phyloP scores from a whole-genome alignment of 2,888 invertebrate species.

The Pheosia tremula region DNA sequence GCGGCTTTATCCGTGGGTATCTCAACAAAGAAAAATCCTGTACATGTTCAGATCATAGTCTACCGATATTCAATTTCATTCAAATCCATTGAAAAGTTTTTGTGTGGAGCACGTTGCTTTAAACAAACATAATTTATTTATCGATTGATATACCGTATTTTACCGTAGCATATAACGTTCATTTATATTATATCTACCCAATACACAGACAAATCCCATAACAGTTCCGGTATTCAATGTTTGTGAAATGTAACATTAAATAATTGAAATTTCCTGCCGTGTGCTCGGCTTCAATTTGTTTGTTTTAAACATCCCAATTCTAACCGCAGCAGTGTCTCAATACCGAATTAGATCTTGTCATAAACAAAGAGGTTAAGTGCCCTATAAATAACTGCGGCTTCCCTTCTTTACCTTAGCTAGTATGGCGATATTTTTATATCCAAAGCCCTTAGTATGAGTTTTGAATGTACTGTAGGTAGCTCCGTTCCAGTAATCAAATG shows the following conservation, averaged over 20 bases:
- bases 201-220: conserved; percentile 3
- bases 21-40: no score
- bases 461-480: no score
- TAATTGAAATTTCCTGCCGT: conserved; percentile 32
- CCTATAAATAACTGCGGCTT: conserved; percentile 59
- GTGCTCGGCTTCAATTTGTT: conserved; percentile 23
- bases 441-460: not conserved
- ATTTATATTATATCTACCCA: not conserved
- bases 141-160: no score
- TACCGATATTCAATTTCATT: no score
- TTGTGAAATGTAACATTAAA: conserved; percentile 27
- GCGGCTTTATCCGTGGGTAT: no score
- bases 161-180: no score
- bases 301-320: conserved; percentile 41
- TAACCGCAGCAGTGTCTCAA: conserved; percentile 42
- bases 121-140: no score
- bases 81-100: no score
- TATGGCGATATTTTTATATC: conserved; percentile 44
- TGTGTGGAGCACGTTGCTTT: no score
- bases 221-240: conserved; percentile 13
- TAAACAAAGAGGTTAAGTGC: conserved; percentile 72
- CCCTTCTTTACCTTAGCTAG: conserved; percentile 52
- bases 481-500: no score
- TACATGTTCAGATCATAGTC: no score
- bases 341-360: conserved; percentile 62